Conservation (phyloP, 2,797 vertebrate genomes). For the Oreochromis mossambicus region DNA sequence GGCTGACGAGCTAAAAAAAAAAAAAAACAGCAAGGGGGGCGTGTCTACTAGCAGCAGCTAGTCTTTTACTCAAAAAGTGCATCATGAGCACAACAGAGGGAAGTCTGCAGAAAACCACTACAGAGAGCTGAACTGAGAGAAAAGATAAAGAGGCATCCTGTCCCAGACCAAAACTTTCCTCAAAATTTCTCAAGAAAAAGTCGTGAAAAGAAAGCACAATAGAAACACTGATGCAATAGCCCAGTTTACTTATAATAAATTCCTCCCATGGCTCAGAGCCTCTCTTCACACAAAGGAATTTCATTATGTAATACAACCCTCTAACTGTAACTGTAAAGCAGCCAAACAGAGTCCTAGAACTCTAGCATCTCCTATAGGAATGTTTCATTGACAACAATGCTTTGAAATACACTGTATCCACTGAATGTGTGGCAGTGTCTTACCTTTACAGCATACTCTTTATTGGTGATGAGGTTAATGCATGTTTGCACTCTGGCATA, state of each 20-base stretch:
- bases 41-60: constrained; percentile 48
- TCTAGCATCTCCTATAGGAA: background rate
- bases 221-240: background rate
- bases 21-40: constrained; percentile 62
- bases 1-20: constrained; percentile 56
- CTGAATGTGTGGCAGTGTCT: background rate
- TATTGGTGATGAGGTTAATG: constrained; percentile 93
- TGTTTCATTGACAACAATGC: background rate
- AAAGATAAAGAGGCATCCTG: background rate
- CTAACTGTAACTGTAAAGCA: background rate
- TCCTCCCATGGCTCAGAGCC: background rate
- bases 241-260: background rate
- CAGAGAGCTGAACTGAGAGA: background rate
- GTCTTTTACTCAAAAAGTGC: constrained; percentile 10
- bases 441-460: constrained; percentile 98
- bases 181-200: background rate
- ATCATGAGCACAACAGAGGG: constrained; percentile 25
- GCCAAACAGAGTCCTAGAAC: background rate
- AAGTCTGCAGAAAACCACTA: constrained; percentile 21
- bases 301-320: background rate
- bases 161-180: background rate
- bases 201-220: background rate
- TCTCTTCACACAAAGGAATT: background rate
- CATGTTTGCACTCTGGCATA: constrained; percentile 95
- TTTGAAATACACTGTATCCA: background rate